phyloP scores from a whole-genome alignment of 2,113 vertebrate genomes.

The Peromyscus polionotus region DNA sequence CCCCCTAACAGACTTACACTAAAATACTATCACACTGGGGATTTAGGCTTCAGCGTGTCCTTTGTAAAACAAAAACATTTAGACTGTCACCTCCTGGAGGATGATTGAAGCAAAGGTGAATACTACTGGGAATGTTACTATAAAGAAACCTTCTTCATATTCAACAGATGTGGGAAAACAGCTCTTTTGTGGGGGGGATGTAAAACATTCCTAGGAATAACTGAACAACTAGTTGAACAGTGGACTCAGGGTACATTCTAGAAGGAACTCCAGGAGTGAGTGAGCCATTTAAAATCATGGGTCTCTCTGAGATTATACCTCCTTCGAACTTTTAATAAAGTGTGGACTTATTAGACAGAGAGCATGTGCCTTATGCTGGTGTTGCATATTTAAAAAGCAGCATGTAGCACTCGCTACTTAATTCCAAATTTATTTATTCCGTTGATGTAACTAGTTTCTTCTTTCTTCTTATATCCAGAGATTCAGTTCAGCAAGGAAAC shows the following conservation, averaged over 20 bases:
- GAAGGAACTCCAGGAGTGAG: neutral
- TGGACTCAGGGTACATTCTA: neutral
- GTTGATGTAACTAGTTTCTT: constrained; percentile 10
- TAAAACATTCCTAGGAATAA: neutral
- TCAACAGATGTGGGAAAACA: neutral
- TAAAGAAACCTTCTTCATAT: neutral
- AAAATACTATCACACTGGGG: neutral
- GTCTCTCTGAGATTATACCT: neutral
- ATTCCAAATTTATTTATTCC: constrained; percentile 25
- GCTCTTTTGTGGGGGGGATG: neutral
- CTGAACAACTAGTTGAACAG: neutral
- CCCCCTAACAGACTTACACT: neutral
- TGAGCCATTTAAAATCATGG: neutral
- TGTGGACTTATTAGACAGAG: neutral
- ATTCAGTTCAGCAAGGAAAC: neutral
- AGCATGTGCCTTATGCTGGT: neutral
- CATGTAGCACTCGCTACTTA: neutral
- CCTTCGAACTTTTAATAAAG: neutral
- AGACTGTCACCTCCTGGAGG: neutral
- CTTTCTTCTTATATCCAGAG: neutral
- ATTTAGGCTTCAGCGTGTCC: neutral
- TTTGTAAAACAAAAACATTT: neutral
- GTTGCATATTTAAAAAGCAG: constrained; percentile 25
- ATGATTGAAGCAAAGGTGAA: neutral
- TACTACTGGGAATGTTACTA: neutral